Evolutionary conservation across 2,888 invertebrate genomes (phyloP), one percentile per base, ranked within the genome.

Genomic region (Hemistola chrysoprasaria): DNA sequence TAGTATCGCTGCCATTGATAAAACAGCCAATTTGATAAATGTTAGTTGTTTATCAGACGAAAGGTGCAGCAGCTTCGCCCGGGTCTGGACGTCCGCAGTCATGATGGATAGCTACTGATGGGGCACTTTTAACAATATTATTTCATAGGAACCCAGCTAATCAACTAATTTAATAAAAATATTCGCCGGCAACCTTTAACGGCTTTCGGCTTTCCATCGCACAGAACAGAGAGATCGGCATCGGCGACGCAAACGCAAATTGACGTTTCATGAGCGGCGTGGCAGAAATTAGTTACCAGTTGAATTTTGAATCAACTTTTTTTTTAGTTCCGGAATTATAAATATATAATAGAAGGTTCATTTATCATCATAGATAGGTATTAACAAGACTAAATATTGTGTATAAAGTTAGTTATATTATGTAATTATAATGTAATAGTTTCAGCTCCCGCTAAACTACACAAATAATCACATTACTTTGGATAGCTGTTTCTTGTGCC

Each of bases 1-100:
- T 65, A 98, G 90, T 72, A 98, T 93, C 39, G 96, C 95, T 62
- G 97, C 98, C 77, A 97, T 91, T 34, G 98, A 94, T 59, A 98
- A 91, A 74, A 98, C 95, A 56, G 95, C 93, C 66, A 98, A 86
- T 76, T 97, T 90, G 68, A 90, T 76, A 56, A 90, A 88, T 50
- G 89, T 90, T 60, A 89, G 81, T 68, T 90, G 88, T 76, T 90
- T 90, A 64, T 87, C 88, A 40, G 89, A 83, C 40, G 88, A 76
- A 24, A 87, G 74, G 56, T 84, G 78, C 48, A 75, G 74, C 49
- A 84, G 62, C 75, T 69, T 82, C 65, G 71, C 52, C 66, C 74
- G 85, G 47, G 56, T 58, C 59, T 78, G 80, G 32, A 73, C 71
- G 47, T 88, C 88, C 53, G 61, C 79, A 48, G 85, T 78, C 87